Evolutionary conservation across 2,797 vertebrate genomes (phyloP), one percentile per base, ranked within the genome.

Genomic region (Lagorchestes hirsutus): DNA sequence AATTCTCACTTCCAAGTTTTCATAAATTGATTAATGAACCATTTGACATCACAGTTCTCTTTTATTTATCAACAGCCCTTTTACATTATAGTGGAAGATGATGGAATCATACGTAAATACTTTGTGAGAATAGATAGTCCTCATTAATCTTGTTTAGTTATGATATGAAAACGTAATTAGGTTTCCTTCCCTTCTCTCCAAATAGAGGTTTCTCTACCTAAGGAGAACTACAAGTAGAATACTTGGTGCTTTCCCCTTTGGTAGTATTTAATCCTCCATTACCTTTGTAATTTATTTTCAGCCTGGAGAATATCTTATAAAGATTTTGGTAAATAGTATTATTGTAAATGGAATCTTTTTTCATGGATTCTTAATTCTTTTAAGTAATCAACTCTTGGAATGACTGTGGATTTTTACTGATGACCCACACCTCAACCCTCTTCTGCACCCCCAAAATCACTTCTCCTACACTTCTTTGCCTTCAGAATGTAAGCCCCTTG

Each of bases 141-240:
- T 28, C 56, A 40, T 40, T 90, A 82, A 55, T 93, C 40, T 55
- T 93, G 12, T 93, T 91, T 87, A 54, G 50, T 34, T 74, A 93
- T 29, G 46, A 91, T 50, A 34, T 52, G 52, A 31, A 46, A 46
- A 82, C 9, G 2, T 46, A 82, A 27, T 82, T 46, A 82, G 40
- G 2, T 3, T 4, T 40, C n/a, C 5, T 1, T 74, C n/a, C 8
- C 18, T 27, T 82, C 6, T 27, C 22, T 18, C 40, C 74, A 82
- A 82, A 82, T 46, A 27, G 18, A 46, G 14, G 40, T 82, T 82
- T 82, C 22, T 27, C 13, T 67, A 6, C 14, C 40, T 82, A 82
- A 24, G 40, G 74, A 46, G 22, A 46, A 46, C 9, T 9, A 22
- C 59, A 46, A 82, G 40, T 40, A 74, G 40, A 74, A 18, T 82